Evolutionary conservation across 2,888 invertebrate genomes (phyloP).

Genomic region (Ormyrus nitidulus): DNA sequence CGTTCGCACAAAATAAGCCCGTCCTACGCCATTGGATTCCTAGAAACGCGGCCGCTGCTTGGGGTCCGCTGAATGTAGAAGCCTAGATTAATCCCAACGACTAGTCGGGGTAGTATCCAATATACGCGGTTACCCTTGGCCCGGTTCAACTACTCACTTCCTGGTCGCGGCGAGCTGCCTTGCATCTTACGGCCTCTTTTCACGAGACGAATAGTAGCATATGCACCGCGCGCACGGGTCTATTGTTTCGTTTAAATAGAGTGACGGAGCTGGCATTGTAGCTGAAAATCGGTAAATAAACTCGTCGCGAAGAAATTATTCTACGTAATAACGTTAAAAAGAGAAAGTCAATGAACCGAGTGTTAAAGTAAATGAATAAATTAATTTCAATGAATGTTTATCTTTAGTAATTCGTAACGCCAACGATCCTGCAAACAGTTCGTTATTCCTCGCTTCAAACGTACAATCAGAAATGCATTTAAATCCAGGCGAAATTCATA

Average conservation of each 20-base stretch:
- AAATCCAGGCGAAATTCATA: too few relatives aligned
- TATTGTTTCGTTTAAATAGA: neutral
- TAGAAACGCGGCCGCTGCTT: constrained; percentile 12
- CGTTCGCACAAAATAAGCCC: neutral
- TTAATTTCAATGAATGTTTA: too few relatives aligned
- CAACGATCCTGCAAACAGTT: too few relatives aligned
- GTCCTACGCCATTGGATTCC: constrained; percentile 41
- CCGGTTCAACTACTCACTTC: constrained; percentile 22
- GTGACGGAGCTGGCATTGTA: neutral
- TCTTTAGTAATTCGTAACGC: too few relatives aligned
- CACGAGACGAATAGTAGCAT: too few relatives aligned
- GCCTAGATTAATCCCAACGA: constrained; percentile 33
- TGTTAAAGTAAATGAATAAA: too few relatives aligned
- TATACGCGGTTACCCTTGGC: neutral
- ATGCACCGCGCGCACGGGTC: neutral
- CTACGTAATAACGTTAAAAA: too few relatives aligned
- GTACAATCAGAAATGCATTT: too few relatives aligned
- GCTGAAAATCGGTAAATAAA: too few relatives aligned
- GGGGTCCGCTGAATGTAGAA: constrained; percentile 7
- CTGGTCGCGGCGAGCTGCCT: neutral
- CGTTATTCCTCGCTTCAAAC: too few relatives aligned
- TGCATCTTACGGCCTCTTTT: neutral
- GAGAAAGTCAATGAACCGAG: too few relatives aligned
- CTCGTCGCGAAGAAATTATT: too few relatives aligned
- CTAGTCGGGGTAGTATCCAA: constrained; percentile 29